Evolutionary conservation across 2,797 vertebrate species (phyloP).

Genomic region (Pseudopleuronectes americanus): DNA sequence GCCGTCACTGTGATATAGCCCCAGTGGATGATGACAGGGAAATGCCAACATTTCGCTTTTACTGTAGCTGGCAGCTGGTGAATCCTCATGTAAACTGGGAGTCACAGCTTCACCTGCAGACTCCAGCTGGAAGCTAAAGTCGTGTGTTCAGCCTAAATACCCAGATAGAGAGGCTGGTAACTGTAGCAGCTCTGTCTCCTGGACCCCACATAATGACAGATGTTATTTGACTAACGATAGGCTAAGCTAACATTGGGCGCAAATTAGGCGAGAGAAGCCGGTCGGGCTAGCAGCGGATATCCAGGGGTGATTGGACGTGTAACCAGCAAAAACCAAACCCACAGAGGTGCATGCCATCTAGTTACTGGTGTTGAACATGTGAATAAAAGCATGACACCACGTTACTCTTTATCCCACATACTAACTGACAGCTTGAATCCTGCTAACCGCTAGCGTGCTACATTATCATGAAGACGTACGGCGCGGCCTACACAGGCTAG

Average conservation of each 20-base stretch:
- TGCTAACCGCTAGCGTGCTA: slow-evolving; percentile 69
- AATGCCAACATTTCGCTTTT: slow-evolving; percentile 22
- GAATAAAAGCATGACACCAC: slow-evolving; percentile 21
- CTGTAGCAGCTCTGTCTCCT: slow-evolving; percentile 55
- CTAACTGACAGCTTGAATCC: slow-evolving; percentile 74
- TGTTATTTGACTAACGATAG: slow-evolving; percentile 70
- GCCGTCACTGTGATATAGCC: slow-evolving; percentile 24
- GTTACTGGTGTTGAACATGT: neutral
- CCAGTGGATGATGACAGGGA: slow-evolving; percentile 18
- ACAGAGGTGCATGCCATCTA: neutral
- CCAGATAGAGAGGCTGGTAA: slow-evolving; percentile 40
- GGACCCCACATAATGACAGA: slow-evolving; percentile 76
- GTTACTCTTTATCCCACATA: slow-evolving; percentile 27
- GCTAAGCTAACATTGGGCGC: slow-evolving; percentile 70
- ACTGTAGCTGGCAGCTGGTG: slow-evolving; percentile 16
- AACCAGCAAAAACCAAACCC: slow-evolving; percentile 14
- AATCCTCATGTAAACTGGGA: neutral
- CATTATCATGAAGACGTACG: slow-evolving; percentile 56
- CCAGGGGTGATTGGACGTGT: slow-evolving; percentile 5
- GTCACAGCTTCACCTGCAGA: slow-evolving; percentile 1
- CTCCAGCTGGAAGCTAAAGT: slow-evolving; percentile 31
- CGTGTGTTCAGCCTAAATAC: slow-evolving; percentile 15
- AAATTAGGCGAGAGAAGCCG: slow-evolving; percentile 77
- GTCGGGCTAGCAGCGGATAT: slow-evolving; percentile 54
- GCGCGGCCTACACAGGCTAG: slow-evolving; percentile 82